Percentiles rank a stretch among this genome's conserved stretches.
These are phyloP conservation scores for Belonocnema kinseyi DNA, from an alignment of 1,140 invertebrate genomes.

Conservation along the genomic window DNA sequence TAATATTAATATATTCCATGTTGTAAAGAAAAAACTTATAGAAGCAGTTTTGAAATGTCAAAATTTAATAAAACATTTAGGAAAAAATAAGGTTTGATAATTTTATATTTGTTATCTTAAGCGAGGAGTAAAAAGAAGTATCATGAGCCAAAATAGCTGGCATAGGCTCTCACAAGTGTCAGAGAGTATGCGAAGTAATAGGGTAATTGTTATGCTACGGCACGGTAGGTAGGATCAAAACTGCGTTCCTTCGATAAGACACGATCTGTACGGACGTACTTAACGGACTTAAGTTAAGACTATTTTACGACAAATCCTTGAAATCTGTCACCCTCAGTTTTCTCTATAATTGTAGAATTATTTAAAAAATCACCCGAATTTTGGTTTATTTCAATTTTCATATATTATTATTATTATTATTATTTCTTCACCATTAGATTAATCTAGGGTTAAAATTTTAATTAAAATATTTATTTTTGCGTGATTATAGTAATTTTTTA, in stretches of 20 bases:
- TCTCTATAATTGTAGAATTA: conserved; percentile 29
- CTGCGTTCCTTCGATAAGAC: conserved; percentile 58
- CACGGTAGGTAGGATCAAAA: conserved; percentile 59
- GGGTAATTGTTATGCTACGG: conserved; percentile 58
- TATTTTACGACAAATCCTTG: conserved; percentile 50
- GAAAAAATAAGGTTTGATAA: not conserved
- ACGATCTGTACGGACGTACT: conserved; percentile 57
- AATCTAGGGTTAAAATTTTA: too few relatives aligned
- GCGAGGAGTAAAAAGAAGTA: not conserved
- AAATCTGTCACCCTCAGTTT: conserved; percentile 36
- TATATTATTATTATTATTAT: too few relatives aligned
- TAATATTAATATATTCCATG: not conserved
- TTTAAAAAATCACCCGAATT: conserved; percentile 43
- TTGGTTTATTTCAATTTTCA: not conserved
- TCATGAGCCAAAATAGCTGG: conserved; percentile 9
- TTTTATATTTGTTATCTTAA: conserved; percentile 18
- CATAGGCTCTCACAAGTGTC: conserved; percentile 49
- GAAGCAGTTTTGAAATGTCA: not conserved
- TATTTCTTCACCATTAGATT: not conserved
- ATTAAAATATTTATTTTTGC: too few relatives aligned
- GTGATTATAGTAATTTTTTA: too few relatives aligned
- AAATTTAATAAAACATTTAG: not conserved
- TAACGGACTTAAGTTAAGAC: conserved; percentile 56
- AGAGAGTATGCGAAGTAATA: conserved; percentile 50
- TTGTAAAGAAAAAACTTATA: not conserved